phyloP scores from a whole-genome alignment of 2,797 vertebrate species.

The Lithobates sylvaticus region DNA sequence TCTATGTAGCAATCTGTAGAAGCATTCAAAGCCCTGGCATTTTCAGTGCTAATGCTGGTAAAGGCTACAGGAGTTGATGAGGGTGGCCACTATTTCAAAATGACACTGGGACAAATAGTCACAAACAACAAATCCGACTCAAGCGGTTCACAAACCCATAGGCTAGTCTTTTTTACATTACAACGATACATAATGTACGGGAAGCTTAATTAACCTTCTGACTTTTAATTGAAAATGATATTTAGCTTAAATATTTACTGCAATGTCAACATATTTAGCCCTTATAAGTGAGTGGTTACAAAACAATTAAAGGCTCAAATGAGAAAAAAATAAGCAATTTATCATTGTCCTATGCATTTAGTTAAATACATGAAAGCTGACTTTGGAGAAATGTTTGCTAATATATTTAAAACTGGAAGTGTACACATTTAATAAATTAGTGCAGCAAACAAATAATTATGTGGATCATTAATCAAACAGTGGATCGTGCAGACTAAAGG shows the following conservation, averaged over 20 bases:
- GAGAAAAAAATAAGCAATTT: slow-evolving; percentile 35
- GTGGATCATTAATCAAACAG: slow-evolving; percentile 17
- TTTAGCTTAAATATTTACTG: slow-evolving; percentile 25
- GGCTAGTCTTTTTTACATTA: background rate
- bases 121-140: too few species aligned
- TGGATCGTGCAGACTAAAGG: slow-evolving; percentile 1
- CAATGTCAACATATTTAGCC: slow-evolving; percentile 41
- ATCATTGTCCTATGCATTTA: slow-evolving; percentile 21
- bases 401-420: slow-evolving; percentile 15
- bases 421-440: slow-evolving; percentile 33
- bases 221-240: slow-evolving; percentile 31
- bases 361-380: slow-evolving; percentile 22
- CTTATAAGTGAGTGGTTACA: slow-evolving; percentile 38
- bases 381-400: slow-evolving; percentile 36
- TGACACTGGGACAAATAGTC: too few species aligned
- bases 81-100: too few species aligned
- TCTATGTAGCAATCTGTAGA: too few species aligned
- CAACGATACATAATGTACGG: background rate
- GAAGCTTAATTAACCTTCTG: slow-evolving; percentile 16
- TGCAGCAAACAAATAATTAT: slow-evolving; percentile 18
- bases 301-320: slow-evolving; percentile 29
- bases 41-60: too few species aligned
- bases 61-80: too few species aligned
- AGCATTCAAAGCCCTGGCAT: too few species aligned
- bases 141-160: too few species aligned